Base-by-base conservation (phyloP, 1,140 invertebrate genomes). In the Rhagoletis pomonella region DNA sequence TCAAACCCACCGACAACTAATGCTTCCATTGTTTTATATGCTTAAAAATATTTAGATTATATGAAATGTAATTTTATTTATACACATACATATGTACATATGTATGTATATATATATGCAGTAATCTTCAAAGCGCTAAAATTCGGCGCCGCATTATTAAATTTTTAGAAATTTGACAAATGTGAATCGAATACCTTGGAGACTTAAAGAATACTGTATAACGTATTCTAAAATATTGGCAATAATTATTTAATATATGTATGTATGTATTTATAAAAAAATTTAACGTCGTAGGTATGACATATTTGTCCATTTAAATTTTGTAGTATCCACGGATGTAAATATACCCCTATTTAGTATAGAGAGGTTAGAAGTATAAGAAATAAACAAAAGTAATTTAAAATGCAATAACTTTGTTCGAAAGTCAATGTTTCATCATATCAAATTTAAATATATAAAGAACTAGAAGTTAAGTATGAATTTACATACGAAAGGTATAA, bases 1-100 rank as follows among this genome's bases (percentile, higher is more conserved):
- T 84, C 50, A 60, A 88, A 81, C 44, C 50, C 86, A 39, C 4
- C 87, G 85, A 7, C 89, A 90, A 6, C 90, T 89, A 73, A 89
- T 89, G n/a, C 89, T 89, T 88, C 89, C 88, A 88, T 90, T 89
- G 60, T 89, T 81, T 65, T 88, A 67, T 85, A 87, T 87, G 81
- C 90, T 89, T 87, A 89, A 90, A 89, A 90, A 88, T 73, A 29
- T 67, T 50, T 58, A 86, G 64, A 64, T 67, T 86, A 47, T 86
- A 65, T 55, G 2, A 65, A 65, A 86, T 86, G 44, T 55, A 50
- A 19, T 67, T 67, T 47, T 86, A 85, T 9, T 29, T 44, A 65
- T 62, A 10, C 42, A 67, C 29, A 39, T 67, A 67, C 65, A 67
- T 67, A 67, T 10, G 14, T 47, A 29, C 29, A 29, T 29, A 29